phyloP scores from a whole-genome alignment of 64 coral and sea anemone species.

The Porites lutea region DNA sequence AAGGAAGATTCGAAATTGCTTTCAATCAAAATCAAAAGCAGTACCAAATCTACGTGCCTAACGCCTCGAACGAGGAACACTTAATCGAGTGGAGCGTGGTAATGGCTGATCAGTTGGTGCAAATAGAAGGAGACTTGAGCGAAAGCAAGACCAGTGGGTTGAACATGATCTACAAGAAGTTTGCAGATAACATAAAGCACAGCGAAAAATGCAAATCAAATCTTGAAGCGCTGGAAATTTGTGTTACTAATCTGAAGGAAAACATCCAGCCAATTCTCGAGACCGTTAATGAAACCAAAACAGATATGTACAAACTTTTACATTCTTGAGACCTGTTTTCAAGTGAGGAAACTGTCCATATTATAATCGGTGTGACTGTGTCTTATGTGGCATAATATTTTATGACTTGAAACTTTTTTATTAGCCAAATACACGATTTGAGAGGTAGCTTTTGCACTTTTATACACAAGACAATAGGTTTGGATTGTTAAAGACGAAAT shows the following conservation, averaged over 20 bases:
- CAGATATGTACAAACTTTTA: neutral
- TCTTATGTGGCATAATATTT: too few species aligned
- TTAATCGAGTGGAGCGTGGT: constrained; percentile 51
- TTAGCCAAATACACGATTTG: too few species aligned
- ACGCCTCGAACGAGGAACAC: constrained; percentile 1
- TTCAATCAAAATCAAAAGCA: neutral
- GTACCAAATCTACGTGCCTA: constrained; percentile 51
- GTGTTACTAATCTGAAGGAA: constrained; percentile 20
- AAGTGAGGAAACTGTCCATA: too few species aligned
- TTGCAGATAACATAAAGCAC: neutral
- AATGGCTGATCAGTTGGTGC: neutral
- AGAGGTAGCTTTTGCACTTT: too few species aligned
- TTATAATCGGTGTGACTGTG: too few species aligned
- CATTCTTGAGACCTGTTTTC: neutral
- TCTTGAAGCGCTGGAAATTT: neutral
- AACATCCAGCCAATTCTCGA: constrained; percentile 22
- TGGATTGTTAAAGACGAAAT: too few species aligned
- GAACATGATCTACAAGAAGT: neutral
- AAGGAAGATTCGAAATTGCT: constrained; percentile 39
- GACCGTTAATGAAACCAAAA: neutral
- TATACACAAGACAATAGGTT: too few species aligned
- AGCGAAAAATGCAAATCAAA: neutral
- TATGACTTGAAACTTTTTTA: too few species aligned
- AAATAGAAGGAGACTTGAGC: neutral
- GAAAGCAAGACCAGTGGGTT: neutral